Evolutionary conservation across 2,888 invertebrate species (phyloP).

Genomic region (Strigamia transsilvanica): DNA sequence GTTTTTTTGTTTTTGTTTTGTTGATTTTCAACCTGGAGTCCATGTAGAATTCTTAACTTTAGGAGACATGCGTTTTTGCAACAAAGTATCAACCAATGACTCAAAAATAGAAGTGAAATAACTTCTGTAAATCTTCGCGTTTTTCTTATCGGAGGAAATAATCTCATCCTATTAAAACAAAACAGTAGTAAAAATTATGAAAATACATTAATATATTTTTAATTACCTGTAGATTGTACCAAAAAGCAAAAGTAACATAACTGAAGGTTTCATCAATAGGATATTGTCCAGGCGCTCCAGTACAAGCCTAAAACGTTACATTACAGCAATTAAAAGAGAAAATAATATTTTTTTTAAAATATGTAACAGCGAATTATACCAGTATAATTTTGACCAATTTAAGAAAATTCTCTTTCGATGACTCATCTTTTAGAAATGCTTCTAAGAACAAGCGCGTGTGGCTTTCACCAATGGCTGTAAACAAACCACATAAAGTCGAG

Average conservation of each 20-base stretch:
- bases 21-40: constrained; percentile 61
- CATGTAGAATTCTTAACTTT: constrained; percentile 67
- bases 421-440: constrained; percentile 67
- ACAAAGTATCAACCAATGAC: constrained; percentile 76
- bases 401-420: constrained; percentile 69
- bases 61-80: constrained; percentile 82
- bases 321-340: neutral
- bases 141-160: constrained; percentile 66
- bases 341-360: neutral
- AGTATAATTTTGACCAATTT: constrained; percentile 77
- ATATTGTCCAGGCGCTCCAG: constrained; percentile 82
- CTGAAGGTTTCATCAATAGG: constrained; percentile 88
- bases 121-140: constrained; percentile 67
- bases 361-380: constrained; percentile 59
- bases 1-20: neutral
- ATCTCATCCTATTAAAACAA: constrained; percentile 71
- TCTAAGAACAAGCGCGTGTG: constrained; percentile 72
- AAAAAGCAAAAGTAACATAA: constrained; percentile 85
- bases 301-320: constrained; percentile 70
- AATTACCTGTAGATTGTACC: constrained; percentile 86
- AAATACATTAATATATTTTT: neutral
- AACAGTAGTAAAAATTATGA: constrained; percentile 28
- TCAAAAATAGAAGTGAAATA: constrained; percentile 81
- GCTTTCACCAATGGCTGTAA: constrained; percentile 73
- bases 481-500: constrained; percentile 63